A percentile compares a stretch with the other conserved stretches of the same genome.
phyloP scores from a whole-genome alignment of 2,113 vertebrate genomes.

The Eptesicus fuscus region DNA sequence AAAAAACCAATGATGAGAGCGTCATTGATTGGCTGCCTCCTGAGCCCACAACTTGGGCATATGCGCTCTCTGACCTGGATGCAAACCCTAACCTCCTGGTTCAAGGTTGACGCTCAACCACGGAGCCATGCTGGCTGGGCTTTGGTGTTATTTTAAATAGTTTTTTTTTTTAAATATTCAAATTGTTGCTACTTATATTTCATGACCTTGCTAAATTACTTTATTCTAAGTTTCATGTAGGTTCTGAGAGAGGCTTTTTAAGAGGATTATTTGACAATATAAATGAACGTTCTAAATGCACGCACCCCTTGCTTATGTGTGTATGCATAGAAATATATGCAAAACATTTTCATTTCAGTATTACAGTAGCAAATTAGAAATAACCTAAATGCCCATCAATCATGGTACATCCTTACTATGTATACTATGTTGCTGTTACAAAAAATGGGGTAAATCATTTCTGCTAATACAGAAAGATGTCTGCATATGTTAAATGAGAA shows the following conservation, averaged over 20 bases:
- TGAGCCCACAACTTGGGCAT: no score
- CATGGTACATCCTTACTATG: neutral
- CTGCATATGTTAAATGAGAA: neutral
- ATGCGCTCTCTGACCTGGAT: no score
- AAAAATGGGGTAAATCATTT: neutral
- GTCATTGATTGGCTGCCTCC: no score
- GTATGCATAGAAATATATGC: neutral
- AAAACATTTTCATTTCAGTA: neutral
- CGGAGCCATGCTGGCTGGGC: no score
- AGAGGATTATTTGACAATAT: neutral
- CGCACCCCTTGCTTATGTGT: neutral
- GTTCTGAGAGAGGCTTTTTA: neutral
- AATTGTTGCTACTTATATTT: neutral
- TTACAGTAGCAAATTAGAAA: slow-evolving; percentile 18
- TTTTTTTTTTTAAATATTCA: neutral
- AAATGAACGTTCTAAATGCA: neutral
- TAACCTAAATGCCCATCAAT: neutral
- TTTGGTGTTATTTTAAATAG: neutral
- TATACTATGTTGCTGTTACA: neutral
- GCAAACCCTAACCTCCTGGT: no score
- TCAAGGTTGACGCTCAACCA: no score
- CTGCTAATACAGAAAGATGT: neutral
- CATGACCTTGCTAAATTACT: neutral
- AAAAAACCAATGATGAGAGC: no score
- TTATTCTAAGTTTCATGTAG: neutral